Base-by-base conservation (phyloP, 2,113 vertebrate species). In the Melanotaenia duboulayi region DNA sequence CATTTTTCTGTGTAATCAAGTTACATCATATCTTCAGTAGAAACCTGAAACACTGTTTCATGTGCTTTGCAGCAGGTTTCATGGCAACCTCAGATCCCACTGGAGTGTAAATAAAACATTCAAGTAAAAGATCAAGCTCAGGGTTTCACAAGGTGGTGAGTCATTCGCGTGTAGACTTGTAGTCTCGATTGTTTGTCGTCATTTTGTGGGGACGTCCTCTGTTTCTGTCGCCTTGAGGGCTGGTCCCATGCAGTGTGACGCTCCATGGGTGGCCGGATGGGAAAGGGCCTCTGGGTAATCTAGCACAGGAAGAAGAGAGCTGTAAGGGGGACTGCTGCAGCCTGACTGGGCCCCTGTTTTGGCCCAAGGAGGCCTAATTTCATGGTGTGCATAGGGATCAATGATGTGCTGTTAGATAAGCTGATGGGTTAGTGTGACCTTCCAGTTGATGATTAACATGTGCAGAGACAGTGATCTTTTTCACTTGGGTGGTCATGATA, bases 191-290 rank as follows among this genome's bases (percentile, higher is more conserved):
- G 61, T 63, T 65, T 24, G 64, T 78, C 42, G 22, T 84, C 42
- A 55, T 73, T 79, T 28, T 87, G 65, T 65, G 59, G 65, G 75
- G 46, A 76, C 28, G 78, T 76, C 25, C 40, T 76, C 35, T 67
- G 24, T 51, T 23, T 2, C 25, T 0, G 52, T 58, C 42, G 62
- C 88, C 83, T 74, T 23, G 63, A 11, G 80, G 78, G 57, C 61
- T 20, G 49, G 66, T 78, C 69, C 39, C 48, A 52, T 69, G 64
- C 32, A 10, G 70, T 60, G 83, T 66, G 65, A 71, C 51, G 7
- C 83, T 84, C 83, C 11, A 8, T 82, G 88, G 88, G 84, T 86
- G 86, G 86, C 28, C 58, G 70, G 74, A 68, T 64, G 73, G 61
- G 71, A 86, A 80, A 71, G 16, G 62, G 73, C 85, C 78, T 57